phyloP scores from a whole-genome alignment of 2,888 invertebrate species.

The Tipula helvola region DNA sequence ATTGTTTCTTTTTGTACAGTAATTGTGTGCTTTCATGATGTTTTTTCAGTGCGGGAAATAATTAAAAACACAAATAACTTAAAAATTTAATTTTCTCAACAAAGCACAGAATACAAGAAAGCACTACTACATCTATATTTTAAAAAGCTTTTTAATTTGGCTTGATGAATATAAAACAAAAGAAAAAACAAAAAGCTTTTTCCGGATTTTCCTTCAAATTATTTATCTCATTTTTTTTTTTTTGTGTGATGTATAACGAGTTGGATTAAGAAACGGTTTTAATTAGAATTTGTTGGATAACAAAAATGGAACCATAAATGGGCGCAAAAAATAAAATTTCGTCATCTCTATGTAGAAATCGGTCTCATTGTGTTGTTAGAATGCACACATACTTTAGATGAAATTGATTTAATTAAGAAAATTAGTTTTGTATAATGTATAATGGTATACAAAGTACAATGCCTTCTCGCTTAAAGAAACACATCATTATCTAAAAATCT shows the following conservation, averaged over 20 bases:
- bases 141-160: not conserved
- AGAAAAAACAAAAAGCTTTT: not conserved
- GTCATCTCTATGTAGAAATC: too few relatives aligned
- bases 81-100: not conserved
- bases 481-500: too few relatives aligned
- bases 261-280: not conserved
- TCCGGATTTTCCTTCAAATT: not conserved
- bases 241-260: not conserved
- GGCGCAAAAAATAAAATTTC: not conserved
- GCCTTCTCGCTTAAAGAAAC: too few relatives aligned
- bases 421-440: too few relatives aligned
- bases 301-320: not conserved
- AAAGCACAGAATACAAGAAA: not conserved
- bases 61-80: not conserved
- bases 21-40: not conserved
- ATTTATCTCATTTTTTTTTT: too few relatives aligned
- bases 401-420: too few relatives aligned
- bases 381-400: too few relatives aligned
- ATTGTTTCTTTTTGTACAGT: not conserved
- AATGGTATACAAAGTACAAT: too few relatives aligned
- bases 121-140: not conserved
- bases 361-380: too few relatives aligned
- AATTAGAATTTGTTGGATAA: not conserved
- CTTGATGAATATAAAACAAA: not conserved
- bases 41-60: not conserved